Conservation (phyloP, 2,797 vertebrate genomes). For the Hyperoplus immaculatus region DNA sequence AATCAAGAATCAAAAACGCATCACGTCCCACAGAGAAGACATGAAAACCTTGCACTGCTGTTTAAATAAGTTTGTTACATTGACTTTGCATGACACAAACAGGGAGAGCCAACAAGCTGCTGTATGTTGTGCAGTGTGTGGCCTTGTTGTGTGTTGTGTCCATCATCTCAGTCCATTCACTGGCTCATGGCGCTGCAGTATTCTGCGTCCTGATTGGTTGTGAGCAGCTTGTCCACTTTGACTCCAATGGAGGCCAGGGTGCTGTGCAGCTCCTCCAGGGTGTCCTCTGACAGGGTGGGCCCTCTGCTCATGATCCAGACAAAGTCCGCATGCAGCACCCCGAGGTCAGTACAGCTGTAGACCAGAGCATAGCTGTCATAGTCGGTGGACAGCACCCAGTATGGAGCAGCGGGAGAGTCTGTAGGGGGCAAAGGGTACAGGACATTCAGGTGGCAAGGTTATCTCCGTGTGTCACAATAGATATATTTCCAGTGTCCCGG, state of each 20-base stretch:
- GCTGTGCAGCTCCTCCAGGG: constrained; percentile 67
- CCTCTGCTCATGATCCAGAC: constrained; percentile 86
- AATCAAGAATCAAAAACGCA: constrained; percentile 7
- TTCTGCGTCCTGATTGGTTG: constrained; percentile 61
- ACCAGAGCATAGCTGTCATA: constrained; percentile 88
- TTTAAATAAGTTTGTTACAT: constrained; percentile 42
- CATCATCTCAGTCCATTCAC: constrained; percentile 4
- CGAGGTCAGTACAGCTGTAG: constrained; percentile 88
- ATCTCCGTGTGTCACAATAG: background rate
- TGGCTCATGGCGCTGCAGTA: constrained; percentile 61
- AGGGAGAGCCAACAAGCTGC: background rate
- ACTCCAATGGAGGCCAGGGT: constrained; percentile 61
- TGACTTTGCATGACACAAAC: constrained; percentile 1
- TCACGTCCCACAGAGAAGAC: background rate
- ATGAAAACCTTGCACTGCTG: background rate
- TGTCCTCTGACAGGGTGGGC: constrained; percentile 58
- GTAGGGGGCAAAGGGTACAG: constrained; percentile 9
- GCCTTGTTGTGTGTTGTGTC: background rate
- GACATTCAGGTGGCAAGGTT: background rate
- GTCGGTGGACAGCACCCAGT: constrained; percentile 91
- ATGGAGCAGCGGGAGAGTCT: constrained; percentile 85
- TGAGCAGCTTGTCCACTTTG: constrained; percentile 54
- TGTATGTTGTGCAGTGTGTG: background rate
- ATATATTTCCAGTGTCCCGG: background rate
- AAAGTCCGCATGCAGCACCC: constrained; percentile 75